Conservation (phyloP, 2,888 invertebrate genomes). For the Trissolcus brochymenae region DNA sequence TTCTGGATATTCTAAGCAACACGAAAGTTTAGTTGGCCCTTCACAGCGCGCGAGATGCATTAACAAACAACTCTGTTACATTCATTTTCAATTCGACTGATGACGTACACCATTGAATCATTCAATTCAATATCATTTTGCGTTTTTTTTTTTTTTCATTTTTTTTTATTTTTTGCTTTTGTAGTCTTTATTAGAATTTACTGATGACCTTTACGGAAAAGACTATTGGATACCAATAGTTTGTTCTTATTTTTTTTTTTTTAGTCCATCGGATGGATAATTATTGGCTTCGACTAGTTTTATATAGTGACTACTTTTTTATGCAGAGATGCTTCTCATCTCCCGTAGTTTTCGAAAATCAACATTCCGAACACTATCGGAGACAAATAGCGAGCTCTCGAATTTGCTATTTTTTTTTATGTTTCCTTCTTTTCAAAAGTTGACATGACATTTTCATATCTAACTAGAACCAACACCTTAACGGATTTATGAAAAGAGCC, state of each 20-base stretch:
- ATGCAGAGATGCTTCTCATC: constrained; percentile 12
- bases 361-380: constrained; percentile 22
- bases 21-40: constrained; percentile 41
- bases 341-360: constrained; percentile 17
- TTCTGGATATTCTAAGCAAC: constrained; percentile 64
- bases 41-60: constrained; percentile 20
- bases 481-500: no score
- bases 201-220: constrained; percentile 34
- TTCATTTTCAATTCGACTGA: background rate
- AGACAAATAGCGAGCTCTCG: constrained; percentile 21
- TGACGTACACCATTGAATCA: no score
- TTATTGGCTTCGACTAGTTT: constrained; percentile 38
- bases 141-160: background rate
- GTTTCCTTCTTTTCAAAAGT: background rate
- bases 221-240: constrained; percentile 43
- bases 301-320: constrained; percentile 22
- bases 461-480: background rate
- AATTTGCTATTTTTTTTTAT: background rate
- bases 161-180: background rate
- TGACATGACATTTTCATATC: background rate
- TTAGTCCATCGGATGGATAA: constrained; percentile 7
- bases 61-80: no score
- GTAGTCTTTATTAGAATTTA: constrained; percentile 1
- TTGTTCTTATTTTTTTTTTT: background rate
- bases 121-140: background rate